Conservation (phyloP, 2,797 vertebrate species). For the Gadopsis marmoratus region DNA sequence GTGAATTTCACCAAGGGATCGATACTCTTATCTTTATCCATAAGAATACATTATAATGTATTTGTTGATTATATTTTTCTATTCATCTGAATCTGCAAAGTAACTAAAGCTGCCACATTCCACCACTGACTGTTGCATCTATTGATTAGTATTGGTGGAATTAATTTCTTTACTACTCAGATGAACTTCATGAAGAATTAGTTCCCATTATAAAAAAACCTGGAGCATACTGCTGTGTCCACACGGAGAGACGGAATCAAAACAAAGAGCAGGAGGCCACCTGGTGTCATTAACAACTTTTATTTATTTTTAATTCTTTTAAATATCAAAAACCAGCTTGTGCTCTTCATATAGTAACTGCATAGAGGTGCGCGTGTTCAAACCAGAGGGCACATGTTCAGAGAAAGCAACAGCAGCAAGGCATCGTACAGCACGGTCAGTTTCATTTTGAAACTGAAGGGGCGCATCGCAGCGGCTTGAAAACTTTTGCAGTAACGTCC, state of each 20-base stretch:
- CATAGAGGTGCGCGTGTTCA: not conserved
- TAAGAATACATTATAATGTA: too few relatives aligned
- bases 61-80: too few relatives aligned
- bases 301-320: constrained; percentile 31
- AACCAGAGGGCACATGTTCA: not conserved
- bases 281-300: constrained; percentile 40
- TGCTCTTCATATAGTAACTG: constrained; percentile 35
- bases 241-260: not conserved
- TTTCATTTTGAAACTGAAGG: constrained; percentile 4
- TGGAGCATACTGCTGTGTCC: not conserved
- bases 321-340: constrained; percentile 10
- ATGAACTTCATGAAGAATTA: too few relatives aligned
- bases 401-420: constrained; percentile 41
- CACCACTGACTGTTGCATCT: not conserved
- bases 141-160: not conserved
- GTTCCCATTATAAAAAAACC: not conserved
- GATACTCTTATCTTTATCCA: too few relatives aligned
- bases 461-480: constrained; percentile 30
- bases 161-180: constrained; percentile 3
- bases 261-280: not conserved
- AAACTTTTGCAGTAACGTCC: constrained; percentile 11
- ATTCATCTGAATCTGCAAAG: too few relatives aligned
- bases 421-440: constrained; percentile 32
- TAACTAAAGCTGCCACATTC: not conserved
- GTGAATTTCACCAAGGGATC: too few relatives aligned